Percentiles rank a stretch among this genome's conserved stretches.
phyloP scores from a whole-genome alignment of 92 coral and sea anemone species.

The Phenganax stokvisi region DNA sequence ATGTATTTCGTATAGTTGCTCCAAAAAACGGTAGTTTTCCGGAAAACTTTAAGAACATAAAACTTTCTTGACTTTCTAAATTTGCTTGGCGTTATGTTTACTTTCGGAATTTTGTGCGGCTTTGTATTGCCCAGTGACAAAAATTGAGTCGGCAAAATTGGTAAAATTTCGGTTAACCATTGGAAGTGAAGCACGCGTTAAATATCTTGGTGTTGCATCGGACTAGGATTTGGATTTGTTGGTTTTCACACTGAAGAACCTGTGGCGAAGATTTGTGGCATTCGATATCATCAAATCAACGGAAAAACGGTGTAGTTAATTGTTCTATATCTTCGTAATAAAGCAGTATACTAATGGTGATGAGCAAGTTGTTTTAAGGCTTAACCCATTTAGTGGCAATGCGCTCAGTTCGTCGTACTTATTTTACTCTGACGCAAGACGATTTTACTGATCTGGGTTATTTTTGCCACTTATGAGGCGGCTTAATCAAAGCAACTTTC shows the following conservation, averaged over 20 bases:
- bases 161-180: conserved; percentile 4
- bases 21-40: too few relatives aligned
- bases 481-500: too few relatives aligned
- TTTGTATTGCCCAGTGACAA: too few relatives aligned
- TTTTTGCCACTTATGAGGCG: too few relatives aligned
- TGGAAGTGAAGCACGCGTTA: not conserved
- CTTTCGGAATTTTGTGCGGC: not conserved
- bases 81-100: too few relatives aligned
- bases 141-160: not conserved
- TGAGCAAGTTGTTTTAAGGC: not conserved
- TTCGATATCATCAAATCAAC: conserved; percentile 88
- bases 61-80: too few relatives aligned
- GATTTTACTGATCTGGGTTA: too few relatives aligned
- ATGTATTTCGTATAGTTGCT: too few relatives aligned
- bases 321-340: conserved; percentile 27
- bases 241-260: conserved; percentile 86
- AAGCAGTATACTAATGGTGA: conserved; percentile 1
- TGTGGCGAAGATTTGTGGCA: conserved; percentile 74
- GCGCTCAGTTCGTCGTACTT: too few relatives aligned
- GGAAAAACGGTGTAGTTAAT: conserved; percentile 99
- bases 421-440: too few relatives aligned
- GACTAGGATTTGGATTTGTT: conserved; percentile 99
- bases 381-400: too few relatives aligned
- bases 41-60: too few relatives aligned
- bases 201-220: conserved; percentile 67